Evolutionary conservation across 2,888 invertebrate genomes (phyloP), one percentile per base, ranked within the genome.

Genomic region (Alentia gelatinosa): DNA sequence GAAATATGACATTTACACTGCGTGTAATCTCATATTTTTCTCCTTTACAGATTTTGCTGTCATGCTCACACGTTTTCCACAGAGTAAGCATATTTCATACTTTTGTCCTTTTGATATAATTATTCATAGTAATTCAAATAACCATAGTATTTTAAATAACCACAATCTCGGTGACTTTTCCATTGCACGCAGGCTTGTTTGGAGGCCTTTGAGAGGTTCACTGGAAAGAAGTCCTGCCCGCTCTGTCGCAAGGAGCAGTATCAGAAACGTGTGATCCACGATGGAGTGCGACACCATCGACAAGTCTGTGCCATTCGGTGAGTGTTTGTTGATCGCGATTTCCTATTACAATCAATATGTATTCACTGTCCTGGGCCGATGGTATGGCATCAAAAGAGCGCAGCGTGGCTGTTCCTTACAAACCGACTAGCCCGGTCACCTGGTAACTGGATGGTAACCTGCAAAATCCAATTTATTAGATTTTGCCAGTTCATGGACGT

Each of bases 1-100:
- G n/a, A n/a, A n/a, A n/a, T n/a, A n/a, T n/a, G n/a, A n/a, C n/a
- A n/a, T n/a, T n/a, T n/a, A n/a, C n/a, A n/a, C n/a, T n/a, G n/a
- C n/a, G n/a, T n/a, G n/a, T n/a, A n/a, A n/a, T n/a, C n/a, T n/a
- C n/a, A n/a, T n/a, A n/a, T n/a, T 12, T 56, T 56, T 93, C 92
- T 12, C 93, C 94, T 94, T 95, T 95, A 26, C 33, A 86, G 86
- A 47, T 86, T 5, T 92, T 96, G 63, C 93, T 96, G 42, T 96
- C 96, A 0, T 96, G 96, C 92, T 94, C 95, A 3, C 96, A 96
- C 94, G 96, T 96, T 30, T 96, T 96, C 91, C 96, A 96, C 93
- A 94, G 94, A 93, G 96, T 95, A 92, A 94, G 94, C 91, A 47
- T 39, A n/a, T 56, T 56, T 42, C 7, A 42, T 42, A 12, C n/a